These are phyloP conservation scores for Eurypyga helias DNA, from an alignment of 2,113 vertebrate species.

Conservation along the genomic window DNA sequence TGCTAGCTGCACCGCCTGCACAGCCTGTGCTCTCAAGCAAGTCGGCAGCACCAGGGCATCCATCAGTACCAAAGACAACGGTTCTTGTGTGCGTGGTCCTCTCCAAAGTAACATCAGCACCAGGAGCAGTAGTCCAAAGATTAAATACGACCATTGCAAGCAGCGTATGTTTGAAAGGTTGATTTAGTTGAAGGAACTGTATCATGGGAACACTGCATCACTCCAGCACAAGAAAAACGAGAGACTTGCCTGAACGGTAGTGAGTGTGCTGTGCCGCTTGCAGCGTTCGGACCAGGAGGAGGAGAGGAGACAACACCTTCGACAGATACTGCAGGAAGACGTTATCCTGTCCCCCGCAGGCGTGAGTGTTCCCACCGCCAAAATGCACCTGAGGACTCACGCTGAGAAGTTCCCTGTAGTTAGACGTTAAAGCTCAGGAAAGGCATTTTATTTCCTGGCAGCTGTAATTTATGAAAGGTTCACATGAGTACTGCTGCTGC, in stretches of 20 bases:
- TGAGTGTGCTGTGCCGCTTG: background rate
- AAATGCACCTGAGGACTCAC: fast-evolving
- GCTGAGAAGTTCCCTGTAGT: background rate
- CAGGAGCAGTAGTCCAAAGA: background rate
- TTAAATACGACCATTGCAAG: fast-evolving
- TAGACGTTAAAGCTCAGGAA: background rate
- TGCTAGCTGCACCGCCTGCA: background rate
- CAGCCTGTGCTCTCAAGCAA: background rate
- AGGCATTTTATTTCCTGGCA: background rate
- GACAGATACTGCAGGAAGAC: background rate
- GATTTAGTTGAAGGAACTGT: background rate
- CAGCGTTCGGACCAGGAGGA: background rate
- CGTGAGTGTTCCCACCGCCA: background rate
- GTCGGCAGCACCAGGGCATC: background rate
- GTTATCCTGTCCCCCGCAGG: fast-evolving
- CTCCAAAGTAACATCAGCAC: background rate
- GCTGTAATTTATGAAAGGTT: background rate
- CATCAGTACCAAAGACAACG: background rate
- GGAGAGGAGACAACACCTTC: background rate
- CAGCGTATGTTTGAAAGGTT: background rate
- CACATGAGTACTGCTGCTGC: background rate
- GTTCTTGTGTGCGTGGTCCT: background rate
- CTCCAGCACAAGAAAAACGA: background rate
- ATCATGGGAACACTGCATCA: background rate
- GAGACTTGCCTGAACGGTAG: background rate